Evolutionary conservation across 2,797 vertebrate genomes (phyloP).

Genomic region (Buceros bicornis): DNA sequence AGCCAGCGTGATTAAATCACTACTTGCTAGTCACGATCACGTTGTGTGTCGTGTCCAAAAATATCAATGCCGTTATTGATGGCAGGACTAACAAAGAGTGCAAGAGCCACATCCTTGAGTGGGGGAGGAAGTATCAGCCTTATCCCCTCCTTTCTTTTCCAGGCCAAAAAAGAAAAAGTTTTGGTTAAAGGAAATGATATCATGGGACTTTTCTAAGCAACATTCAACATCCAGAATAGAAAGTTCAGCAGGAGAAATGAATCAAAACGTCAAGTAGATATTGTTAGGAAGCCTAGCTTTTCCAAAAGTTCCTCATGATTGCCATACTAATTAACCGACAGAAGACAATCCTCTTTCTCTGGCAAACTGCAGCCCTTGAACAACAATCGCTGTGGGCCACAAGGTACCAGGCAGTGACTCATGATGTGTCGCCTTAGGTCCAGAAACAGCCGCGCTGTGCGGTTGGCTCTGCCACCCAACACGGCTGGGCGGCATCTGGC

Average conservation of each 20-base stretch:
- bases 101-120: not conserved
- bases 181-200: slow-evolving; percentile 60
- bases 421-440: not conserved
- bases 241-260: slow-evolving; percentile 40
- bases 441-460: not conserved
- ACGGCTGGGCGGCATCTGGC: not conserved
- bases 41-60: slow-evolving; percentile 36
- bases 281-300: slow-evolving; percentile 21
- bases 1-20: slow-evolving; percentile 66
- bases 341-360: not conserved
- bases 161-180: not conserved
- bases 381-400: not conserved
- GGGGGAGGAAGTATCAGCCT: not conserved
- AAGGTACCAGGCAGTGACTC: not conserved
- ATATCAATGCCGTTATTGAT: slow-evolving; percentile 60
- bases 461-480: not conserved
- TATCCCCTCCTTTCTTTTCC: not conserved
- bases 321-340: not conserved
- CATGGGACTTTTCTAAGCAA: slow-evolving; percentile 40
- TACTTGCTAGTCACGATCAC: slow-evolving; percentile 36
- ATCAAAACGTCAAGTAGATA: slow-evolving; percentile 27
- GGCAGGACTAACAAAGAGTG: not conserved
- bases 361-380: not conserved
- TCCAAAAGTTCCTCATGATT: slow-evolving; percentile 11
- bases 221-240: slow-evolving; percentile 5